Base-by-base conservation (phyloP, 2,797 vertebrate genomes). In the Sitta carolinensis region DNA sequence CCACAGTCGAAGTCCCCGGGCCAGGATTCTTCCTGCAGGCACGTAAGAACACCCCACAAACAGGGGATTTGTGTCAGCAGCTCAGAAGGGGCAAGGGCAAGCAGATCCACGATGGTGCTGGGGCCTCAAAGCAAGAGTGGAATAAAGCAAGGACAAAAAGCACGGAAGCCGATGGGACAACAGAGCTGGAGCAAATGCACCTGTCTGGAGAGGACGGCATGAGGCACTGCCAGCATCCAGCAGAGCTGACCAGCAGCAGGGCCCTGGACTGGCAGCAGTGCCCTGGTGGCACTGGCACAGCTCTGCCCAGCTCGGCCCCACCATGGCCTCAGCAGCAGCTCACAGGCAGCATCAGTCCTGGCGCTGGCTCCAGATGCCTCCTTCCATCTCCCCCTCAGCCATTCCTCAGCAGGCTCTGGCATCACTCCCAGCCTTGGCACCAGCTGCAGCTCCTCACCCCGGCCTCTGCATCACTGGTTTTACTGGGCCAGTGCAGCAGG, bases 371-470 rank as follows among this genome's bases (percentile, higher is more conserved):
- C 93, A 92, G 92, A 79, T 96, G 96, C 94, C 67, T 84, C 94
- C 52, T 92, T 94, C 96, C 95, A 85, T 92, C 96, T 93, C 69
- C 70, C 45, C 62, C 82, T 89, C 18, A 6, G 69, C 91, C 88
- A 83, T 94, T 96, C 93, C 87, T 92, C 80, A 64, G 84, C 1
- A 0, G 14, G 2, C 47, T 79, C 30, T 93, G 94, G 94, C 90
- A 36, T 25, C 0, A 0, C 27, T 92, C 92, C 94, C 42, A 0
- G 86, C 63, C 84, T 45, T 84, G 95, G 92, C 87, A 82, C 23
- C 5, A 4, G 55, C 67, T 8, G 3, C 81, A 10, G 57, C 43
- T 76, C 55, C 74, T 76, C 7, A 1, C 61, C 9, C 10, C 16
- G n/a, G 43, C 78, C 84, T 69, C 55, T 21, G 67, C 2, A 0